Base-by-base conservation (phyloP, 2,113 vertebrate genomes). In the Sinocyclocheilus maitianheensis region DNA sequence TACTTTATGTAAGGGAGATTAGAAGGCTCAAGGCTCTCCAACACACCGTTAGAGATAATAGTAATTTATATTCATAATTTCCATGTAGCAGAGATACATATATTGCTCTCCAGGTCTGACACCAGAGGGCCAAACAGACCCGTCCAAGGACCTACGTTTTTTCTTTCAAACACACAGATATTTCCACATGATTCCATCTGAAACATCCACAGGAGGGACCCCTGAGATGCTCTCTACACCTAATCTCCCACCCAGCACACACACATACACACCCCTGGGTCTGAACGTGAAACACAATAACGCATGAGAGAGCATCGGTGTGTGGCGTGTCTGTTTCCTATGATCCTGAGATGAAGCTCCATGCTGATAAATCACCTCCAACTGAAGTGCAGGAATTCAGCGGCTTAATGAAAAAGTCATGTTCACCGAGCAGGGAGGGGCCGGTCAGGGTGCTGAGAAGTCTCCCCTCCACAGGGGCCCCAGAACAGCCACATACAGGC, bases 361-460 rank as follows among this genome's bases (percentile, higher is more conserved):
- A 89, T 77, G 91, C 76, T 93, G 94, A 96, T 96, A 96, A 96
- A 96, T 96, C 97, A 96, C 88, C 92, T 95, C 91, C 92, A 93
- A 91, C 94, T 93, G 91, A 90, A 94, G 93, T 90, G 92, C 91
- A 94, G 92, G 94, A 96, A 96, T 95, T 95, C 95, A 93, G 95
- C 93, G 91, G 92, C 94, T 95, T 96, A 96, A 97, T 96, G 96
- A 95, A 96, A 95, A 96, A 97, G 95, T 95, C 95, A 95, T 97
- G 95, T 93, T 91, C 90, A 89, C 74, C 60, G 86, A 88, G 87
- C 90, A 88, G 87, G 77, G 83, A 62, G 62, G 89, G 91, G 89
- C 83, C 80, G 90, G 87, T 89, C 87, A 84, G 87, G 89, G 82
- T 84, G 86, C 84, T 84, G 85, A 86, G 90, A 69, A 85, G 78